These are phyloP conservation scores for Chaenogobius annularis DNA, from an alignment of 2,113 vertebrate species.

Conservation along the genomic window DNA sequence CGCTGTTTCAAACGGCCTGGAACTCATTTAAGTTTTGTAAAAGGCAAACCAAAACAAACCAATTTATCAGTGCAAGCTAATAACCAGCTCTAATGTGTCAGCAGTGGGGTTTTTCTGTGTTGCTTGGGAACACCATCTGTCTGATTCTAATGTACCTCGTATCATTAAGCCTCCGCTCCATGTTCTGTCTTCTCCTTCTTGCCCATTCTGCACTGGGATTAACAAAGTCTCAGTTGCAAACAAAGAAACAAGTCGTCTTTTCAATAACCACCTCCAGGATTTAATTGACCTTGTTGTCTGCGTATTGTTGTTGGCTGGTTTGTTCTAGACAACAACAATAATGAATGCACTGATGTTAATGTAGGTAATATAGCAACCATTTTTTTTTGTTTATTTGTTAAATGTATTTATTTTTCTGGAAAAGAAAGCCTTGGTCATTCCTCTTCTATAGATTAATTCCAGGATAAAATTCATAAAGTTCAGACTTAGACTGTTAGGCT, in stretches of 20 bases:
- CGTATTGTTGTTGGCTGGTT: not conserved
- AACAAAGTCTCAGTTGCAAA: conserved; percentile 21
- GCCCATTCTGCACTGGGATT: conserved; percentile 42
- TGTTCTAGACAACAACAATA: not conserved
- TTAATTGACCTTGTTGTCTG: not conserved
- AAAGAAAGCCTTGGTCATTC: too few species aligned
- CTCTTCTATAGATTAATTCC: too few species aligned
- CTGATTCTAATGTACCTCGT: conserved; percentile 70
- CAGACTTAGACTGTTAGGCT: too few species aligned
- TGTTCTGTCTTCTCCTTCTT: conserved; percentile 39
- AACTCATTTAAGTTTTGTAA: conserved; percentile 49
- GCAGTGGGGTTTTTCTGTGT: conserved; percentile 69
- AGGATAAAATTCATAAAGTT: too few species aligned
- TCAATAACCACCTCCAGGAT: not conserved
- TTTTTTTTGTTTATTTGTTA: too few species aligned
- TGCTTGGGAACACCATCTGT: conserved; percentile 78
- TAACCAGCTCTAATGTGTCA: conserved; percentile 71
- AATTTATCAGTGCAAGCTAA: conserved; percentile 72
- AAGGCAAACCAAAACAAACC: conserved; percentile 57
- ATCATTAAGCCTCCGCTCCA: conserved; percentile 66
- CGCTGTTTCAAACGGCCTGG: conserved; percentile 11
- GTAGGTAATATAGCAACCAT: too few species aligned
- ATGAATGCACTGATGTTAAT: not conserved
- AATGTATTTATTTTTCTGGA: too few species aligned
- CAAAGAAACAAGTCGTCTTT: conserved; percentile 32